These are phyloP conservation scores for Syrphus vitripennis DNA, from an alignment of 2,888 invertebrate species.

Conservation along the genomic window DNA sequence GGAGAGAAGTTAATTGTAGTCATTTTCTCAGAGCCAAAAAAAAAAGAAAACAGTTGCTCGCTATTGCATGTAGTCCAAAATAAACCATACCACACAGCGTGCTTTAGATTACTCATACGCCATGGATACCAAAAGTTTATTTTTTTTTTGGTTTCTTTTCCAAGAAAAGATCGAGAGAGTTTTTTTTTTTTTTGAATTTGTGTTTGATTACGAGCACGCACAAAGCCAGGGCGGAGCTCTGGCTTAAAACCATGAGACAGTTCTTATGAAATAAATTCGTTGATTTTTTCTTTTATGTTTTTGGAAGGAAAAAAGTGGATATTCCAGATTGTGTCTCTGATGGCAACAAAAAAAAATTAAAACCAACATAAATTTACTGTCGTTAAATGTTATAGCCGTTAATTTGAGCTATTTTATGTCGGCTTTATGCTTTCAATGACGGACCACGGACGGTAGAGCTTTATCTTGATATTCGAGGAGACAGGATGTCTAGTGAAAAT, in stretches of 20 bases:
- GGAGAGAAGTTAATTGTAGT: conserved; percentile 36
- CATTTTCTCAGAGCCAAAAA: conserved; percentile 49
- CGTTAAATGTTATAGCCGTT: conserved; percentile 11
- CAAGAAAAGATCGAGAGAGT: conserved; percentile 51
- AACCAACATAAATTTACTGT: not conserved
- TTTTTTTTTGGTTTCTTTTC: not conserved
- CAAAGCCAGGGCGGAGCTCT: conserved; percentile 67
- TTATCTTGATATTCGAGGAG: not conserved
- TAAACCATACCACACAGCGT: conserved; percentile 13
- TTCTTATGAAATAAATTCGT: conserved; percentile 20
- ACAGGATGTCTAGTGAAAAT: not conserved
- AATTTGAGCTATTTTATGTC: conserved; percentile 3
- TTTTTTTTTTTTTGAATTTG: conserved; percentile 37
- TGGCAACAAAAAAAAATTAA: conserved; percentile 15
- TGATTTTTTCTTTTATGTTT: conserved; percentile 14
- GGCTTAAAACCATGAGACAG: conserved; percentile 41
- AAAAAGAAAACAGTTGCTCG: conserved; percentile 45
- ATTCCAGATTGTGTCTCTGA: conserved; percentile 27
- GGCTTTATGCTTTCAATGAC: not conserved
- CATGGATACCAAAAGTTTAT: not conserved
- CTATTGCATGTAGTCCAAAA: conserved; percentile 34
- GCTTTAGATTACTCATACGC: conserved; percentile 22
- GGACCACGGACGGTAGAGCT: not conserved
- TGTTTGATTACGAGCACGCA: conserved; percentile 14
- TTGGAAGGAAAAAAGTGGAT: conserved; percentile 31